Percentiles rank a stretch among this genome's conserved stretches.
phyloP scores from a whole-genome alignment of 1,140 invertebrate genomes.

The Manduca sexta region DNA sequence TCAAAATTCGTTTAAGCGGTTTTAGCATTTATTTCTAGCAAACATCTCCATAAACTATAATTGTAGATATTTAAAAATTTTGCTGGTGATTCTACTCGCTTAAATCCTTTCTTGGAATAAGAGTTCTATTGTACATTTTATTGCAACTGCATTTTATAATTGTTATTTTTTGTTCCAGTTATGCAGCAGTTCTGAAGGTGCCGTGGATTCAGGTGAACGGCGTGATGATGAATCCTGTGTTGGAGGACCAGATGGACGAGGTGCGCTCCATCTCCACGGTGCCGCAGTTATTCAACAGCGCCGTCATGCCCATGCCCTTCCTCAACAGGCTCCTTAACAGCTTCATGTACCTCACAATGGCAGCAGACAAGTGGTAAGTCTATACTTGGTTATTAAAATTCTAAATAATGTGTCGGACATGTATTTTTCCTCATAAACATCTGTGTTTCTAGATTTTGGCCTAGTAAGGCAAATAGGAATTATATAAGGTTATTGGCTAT shows the following conservation, averaged over 20 bases:
- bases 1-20: neutral
- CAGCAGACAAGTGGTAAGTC: conserved; percentile 24
- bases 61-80: neutral
- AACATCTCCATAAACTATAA: neutral
- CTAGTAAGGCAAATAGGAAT: neutral
- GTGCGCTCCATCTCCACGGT: conserved; percentile 26
- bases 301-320: conserved; percentile 33
- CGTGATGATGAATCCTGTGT: conserved; percentile 18
- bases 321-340: conserved; percentile 28
- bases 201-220: conserved; percentile 43
- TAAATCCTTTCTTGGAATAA: too few relatives aligned
- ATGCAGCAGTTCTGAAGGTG: conserved; percentile 34
- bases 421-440: neutral
- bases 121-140: too few relatives aligned
- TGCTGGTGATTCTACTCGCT: neutral
- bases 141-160: too few relatives aligned
- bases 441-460: neutral
- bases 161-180: too few relatives aligned
- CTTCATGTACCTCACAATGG: conserved; percentile 10
- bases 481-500: neutral
- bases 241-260: conserved; percentile 34
- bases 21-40: too few relatives aligned
- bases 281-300: conserved; percentile 21
- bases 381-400: neutral
- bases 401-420: neutral